phyloP scores from a whole-genome alignment of 2,888 invertebrate species.

The Trypoxylon attenuatum region DNA sequence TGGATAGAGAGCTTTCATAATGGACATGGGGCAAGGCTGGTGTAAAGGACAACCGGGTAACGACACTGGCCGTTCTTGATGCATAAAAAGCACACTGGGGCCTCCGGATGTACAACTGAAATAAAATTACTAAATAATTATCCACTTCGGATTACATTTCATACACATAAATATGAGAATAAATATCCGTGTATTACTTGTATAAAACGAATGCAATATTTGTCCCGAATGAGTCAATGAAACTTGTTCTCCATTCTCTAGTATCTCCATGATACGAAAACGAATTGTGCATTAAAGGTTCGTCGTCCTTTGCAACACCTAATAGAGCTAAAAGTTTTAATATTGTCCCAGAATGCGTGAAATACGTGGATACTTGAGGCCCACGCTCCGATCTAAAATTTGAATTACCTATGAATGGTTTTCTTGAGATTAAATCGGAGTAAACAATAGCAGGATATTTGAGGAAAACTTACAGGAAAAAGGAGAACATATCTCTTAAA shows the following conservation, averaged over 20 bases:
- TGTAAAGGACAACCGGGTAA: constrained; percentile 81
- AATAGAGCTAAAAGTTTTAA: constrained; percentile 85
- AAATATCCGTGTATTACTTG: constrained; percentile 76
- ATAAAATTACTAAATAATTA: constrained; percentile 31
- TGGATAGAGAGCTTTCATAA: constrained; percentile 77
- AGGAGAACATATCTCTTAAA: constrained; percentile 82
- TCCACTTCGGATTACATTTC: not conserved
- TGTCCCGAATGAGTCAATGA: constrained; percentile 87
- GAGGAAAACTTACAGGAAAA: constrained; percentile 79
- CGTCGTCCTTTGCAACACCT: constrained; percentile 82
- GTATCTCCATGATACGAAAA: constrained; percentile 74
- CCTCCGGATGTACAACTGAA: constrained; percentile 76
- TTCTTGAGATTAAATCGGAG: not conserved
- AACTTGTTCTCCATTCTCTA: constrained; percentile 76
- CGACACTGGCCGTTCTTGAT: constrained; percentile 84
- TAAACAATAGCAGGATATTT: constrained; percentile 2
- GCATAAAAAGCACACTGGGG: constrained; percentile 79
- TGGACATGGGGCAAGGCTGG: constrained; percentile 79
- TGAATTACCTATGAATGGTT: not conserved
- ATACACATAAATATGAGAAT: constrained; percentile 30
- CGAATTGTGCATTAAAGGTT: constrained; percentile 78
- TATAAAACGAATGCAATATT: constrained; percentile 86
- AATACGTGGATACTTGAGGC: constrained; percentile 80
- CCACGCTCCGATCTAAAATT: constrained; percentile 51
- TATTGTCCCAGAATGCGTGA: constrained; percentile 89